Conservation (phyloP, 1,140 invertebrate genomes). For the Aradophagus sp. region DNA sequence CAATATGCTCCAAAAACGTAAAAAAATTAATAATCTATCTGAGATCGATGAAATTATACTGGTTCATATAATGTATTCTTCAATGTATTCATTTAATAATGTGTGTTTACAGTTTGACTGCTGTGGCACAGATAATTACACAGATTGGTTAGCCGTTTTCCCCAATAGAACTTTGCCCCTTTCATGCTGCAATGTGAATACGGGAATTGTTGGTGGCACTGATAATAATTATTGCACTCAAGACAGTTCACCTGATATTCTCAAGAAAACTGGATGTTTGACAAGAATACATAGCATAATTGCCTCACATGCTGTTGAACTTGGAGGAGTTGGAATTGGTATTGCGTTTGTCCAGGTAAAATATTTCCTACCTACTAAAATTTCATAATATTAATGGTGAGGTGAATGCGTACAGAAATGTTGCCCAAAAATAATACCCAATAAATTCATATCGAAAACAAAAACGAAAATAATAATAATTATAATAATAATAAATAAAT, state of each 20-base stretch:
- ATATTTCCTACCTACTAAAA: conserved; percentile 1
- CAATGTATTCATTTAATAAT: conserved; percentile 1
- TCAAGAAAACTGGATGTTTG: conserved; percentile 77
- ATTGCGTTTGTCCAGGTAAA: conserved; percentile 84
- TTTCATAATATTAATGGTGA: too few species aligned
- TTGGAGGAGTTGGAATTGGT: conserved; percentile 84
- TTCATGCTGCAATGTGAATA: conserved; percentile 77
- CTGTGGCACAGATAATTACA: conserved; percentile 79
- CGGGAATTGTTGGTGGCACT: neutral
- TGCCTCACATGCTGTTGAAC: conserved; percentile 79
- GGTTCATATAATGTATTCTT: too few species aligned
- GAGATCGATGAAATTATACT: neutral
- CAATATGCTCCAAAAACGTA: too few species aligned
- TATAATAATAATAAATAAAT: neutral
- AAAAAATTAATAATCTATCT: too few species aligned
- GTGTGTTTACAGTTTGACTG: conserved; percentile 79
- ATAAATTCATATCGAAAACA: neutral
- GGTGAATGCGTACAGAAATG: too few species aligned
- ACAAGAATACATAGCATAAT: conserved; percentile 78
- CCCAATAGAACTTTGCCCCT: conserved; percentile 73
- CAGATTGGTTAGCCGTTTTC: conserved; percentile 77
- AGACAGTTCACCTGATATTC: neutral
- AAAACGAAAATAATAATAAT: neutral
- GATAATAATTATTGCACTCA: neutral
- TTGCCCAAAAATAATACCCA: too few species aligned